These are phyloP conservation scores for Nymphalis c-album DNA, from an alignment of 2,888 invertebrate genomes.

Conservation along the genomic window DNA sequence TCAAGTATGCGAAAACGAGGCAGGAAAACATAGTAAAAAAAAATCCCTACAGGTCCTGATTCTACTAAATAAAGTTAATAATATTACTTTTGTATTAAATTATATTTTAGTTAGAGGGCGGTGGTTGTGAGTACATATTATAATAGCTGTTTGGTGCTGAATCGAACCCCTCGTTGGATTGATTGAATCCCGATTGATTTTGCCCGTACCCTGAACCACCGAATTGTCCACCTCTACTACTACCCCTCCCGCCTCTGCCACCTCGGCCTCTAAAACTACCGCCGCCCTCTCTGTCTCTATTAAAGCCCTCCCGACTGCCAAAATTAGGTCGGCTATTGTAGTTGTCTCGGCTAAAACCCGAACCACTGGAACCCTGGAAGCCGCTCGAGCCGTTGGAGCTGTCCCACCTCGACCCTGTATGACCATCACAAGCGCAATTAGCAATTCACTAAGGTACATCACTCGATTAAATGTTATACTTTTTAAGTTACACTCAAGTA, in stretches of 20 bases:
- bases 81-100: background rate
- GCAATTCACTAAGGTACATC: no score
- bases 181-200: slow-evolving; percentile 42
- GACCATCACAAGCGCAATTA: no score
- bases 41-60: background rate
- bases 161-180: slow-evolving; percentile 33
- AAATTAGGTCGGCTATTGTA: slow-evolving; percentile 36
- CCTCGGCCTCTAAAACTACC: slow-evolving; percentile 26
- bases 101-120: slow-evolving; percentile 22
- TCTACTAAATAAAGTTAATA: slow-evolving; percentile 1
- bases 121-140: slow-evolving; percentile 73
- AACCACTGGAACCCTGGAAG: slow-evolving; percentile 30
- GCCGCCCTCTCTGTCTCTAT: slow-evolving; percentile 10
- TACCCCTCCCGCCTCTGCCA: slow-evolving; percentile 28
- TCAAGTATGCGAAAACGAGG: background rate
- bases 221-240: slow-evolving; percentile 26
- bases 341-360: slow-evolving; percentile 23
- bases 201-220: slow-evolving; percentile 26
- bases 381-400: slow-evolving; percentile 33
- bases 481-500: no score
- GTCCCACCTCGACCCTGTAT: slow-evolving; percentile 40
- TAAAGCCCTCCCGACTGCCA: slow-evolving; percentile 23
- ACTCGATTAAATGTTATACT: no score
- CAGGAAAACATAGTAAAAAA: no score
- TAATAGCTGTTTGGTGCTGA: slow-evolving; percentile 65